Conservation (phyloP, 2,888 invertebrate genomes). For the Cephus pygmeus region DNA sequence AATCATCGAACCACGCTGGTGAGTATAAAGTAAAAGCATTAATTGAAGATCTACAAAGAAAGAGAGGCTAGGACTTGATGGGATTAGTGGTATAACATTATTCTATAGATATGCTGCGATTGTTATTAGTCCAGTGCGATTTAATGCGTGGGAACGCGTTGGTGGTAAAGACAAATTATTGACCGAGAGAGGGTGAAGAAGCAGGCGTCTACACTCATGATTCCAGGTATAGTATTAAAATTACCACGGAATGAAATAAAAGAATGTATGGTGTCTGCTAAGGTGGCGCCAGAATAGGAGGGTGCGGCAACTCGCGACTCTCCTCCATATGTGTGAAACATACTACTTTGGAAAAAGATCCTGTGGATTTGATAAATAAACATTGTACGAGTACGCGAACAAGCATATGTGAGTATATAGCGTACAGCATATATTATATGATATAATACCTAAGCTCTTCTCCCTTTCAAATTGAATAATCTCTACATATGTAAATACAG, state of each 20-base stretch:
- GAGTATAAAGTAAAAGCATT: not conserved
- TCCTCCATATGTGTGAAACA: not conserved
- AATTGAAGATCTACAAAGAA: not conserved
- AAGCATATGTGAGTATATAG: not conserved
- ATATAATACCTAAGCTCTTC: not conserved
- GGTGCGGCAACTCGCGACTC: slow-evolving; percentile 14
- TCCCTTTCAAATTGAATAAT: not conserved
- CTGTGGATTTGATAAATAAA: not conserved
- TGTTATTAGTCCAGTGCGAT: not conserved
- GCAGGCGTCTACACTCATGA: slow-evolving; percentile 35
- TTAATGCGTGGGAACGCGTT: slow-evolving; percentile 6
- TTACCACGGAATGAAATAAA: slow-evolving; percentile 59
- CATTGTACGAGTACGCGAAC: not conserved
- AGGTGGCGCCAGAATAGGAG: slow-evolving; percentile 27
- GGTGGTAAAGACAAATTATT: not conserved
- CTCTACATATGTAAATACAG: not conserved
- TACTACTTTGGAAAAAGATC: not conserved
- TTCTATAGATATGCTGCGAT: not conserved
- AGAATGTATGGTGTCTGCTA: slow-evolving; percentile 37
- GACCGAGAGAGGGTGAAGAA: not conserved
- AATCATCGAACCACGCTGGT: not conserved
- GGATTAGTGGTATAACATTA: not conserved
- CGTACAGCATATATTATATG: not conserved
- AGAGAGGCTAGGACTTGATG: not conserved
- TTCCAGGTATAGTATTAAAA: slow-evolving; percentile 62